Conservation (phyloP, 2,113 vertebrate species). For the Motacilla tschutschensis region DNA sequence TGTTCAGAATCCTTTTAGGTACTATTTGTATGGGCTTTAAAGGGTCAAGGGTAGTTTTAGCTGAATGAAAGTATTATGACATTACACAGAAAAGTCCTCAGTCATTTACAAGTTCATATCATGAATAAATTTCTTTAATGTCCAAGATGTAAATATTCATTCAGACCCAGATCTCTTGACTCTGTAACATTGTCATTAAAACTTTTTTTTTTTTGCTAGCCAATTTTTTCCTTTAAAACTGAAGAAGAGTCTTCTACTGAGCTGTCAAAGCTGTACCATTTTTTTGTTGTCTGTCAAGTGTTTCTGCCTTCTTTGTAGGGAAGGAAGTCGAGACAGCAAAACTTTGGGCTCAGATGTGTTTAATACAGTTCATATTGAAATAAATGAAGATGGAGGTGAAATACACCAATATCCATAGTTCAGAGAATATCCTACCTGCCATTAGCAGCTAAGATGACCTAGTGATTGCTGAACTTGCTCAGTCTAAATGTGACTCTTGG, state of each 20-base stretch:
- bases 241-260: background rate
- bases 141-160: background rate
- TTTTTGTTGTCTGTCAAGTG: background rate
- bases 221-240: background rate
- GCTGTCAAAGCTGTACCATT: background rate
- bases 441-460: background rate
- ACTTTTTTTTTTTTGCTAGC: background rate
- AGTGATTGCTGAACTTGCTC: background rate
- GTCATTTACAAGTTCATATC: background rate
- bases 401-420: background rate
- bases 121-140: slow-evolving; percentile 8
- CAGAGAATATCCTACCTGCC: background rate
- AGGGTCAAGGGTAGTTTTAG: background rate
- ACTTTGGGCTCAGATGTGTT: background rate
- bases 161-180: background rate
- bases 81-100: background rate
- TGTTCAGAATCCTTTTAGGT: background rate
- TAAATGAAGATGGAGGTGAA: background rate
- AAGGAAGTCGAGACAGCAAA: background rate
- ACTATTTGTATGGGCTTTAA: background rate
- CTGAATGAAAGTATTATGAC: background rate
- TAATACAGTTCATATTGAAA: background rate
- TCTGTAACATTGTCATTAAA: background rate
- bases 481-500: background rate
- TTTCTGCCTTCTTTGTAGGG: background rate